Evolutionary conservation across 1,140 invertebrate genomes (phyloP), one percentile per base, ranked within the genome.

Genomic region (Adelges cooleyi): DNA sequence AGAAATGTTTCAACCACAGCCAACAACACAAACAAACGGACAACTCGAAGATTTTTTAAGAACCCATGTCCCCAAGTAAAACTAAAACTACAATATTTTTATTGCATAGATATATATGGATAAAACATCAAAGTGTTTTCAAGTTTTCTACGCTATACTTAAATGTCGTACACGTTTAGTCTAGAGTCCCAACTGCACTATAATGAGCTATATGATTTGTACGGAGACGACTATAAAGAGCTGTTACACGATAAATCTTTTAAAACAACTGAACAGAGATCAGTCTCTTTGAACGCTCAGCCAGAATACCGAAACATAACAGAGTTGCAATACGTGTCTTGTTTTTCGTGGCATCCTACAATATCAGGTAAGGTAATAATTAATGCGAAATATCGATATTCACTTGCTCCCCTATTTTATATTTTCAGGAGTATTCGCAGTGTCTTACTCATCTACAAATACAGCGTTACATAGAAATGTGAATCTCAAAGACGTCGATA

Each of bases 41-140:
- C 17, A 22, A 27, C 40, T 59, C 2, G 25, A 59, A 18, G 54
- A 46, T 13, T 59, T 59, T 46, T 59, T 59, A 27, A 25, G n/a
- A 29, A 59, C 29, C 29, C 54, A 59, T 29, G 54, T 46, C 18
- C 54, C 54, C n/a, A 59, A 59, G 54, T 59, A 59, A 27, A 46
- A 23, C 5, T 33, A 33, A 11, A 33, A 33, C 29, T 33, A 27
- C 2, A 8, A n/a, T n/a, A n/a, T 23, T 38, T 54, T 0, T 54
- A 40, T 20, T 52, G 29, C 29, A 18, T 52, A 20, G 10, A 4
- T 52, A n/a, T 11, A 33, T 1, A 5, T 18, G 18, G 10, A 36
- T 23, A 52, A 8, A 54, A 2, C n/a, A 40, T 22, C 13, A 38
- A 11, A 17, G 18, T 23, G 15, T 6, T 33, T 33, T 33, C 11